Conservation (phyloP, 2,888 invertebrate species). For the Diarsia brunnea region DNA sequence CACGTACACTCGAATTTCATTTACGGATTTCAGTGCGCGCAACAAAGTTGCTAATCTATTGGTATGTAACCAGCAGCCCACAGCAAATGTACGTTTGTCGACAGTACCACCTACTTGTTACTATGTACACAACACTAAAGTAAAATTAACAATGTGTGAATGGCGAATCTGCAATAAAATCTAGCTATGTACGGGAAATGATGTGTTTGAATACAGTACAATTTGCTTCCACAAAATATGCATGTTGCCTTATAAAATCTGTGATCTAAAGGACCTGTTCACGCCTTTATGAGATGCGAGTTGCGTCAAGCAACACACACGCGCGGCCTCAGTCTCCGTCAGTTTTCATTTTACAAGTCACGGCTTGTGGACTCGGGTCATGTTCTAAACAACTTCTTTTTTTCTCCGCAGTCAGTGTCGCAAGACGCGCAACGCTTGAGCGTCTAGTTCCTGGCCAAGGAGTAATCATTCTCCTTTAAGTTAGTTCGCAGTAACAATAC, state of each 20-base stretch:
- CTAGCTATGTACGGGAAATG: neutral
- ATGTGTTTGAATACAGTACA: neutral
- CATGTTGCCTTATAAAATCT: neutral
- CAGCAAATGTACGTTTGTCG: neutral
- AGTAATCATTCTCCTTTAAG: neutral
- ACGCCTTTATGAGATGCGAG: neutral
- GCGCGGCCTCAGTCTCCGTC: neutral
- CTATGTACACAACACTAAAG: neutral
- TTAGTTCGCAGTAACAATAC: neutral
- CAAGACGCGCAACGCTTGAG: neutral
- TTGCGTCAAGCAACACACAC: neutral
- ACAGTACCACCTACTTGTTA: neutral
- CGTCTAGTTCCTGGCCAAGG: neutral
- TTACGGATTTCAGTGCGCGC: conserved; percentile 12
- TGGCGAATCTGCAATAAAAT: neutral
- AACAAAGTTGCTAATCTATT: conserved; percentile 29
- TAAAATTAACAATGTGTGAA: neutral
- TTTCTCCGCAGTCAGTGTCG: no score
- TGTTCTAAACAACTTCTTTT: neutral
- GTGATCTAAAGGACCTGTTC: neutral
- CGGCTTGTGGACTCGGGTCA: neutral
- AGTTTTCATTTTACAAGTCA: neutral
- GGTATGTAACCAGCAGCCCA: neutral
- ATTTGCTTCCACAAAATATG: neutral
- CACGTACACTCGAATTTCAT: conserved; percentile 3